These are phyloP conservation scores for Strix uralensis DNA, from an alignment of 2,113 vertebrate genomes.

Conservation along the genomic window DNA sequence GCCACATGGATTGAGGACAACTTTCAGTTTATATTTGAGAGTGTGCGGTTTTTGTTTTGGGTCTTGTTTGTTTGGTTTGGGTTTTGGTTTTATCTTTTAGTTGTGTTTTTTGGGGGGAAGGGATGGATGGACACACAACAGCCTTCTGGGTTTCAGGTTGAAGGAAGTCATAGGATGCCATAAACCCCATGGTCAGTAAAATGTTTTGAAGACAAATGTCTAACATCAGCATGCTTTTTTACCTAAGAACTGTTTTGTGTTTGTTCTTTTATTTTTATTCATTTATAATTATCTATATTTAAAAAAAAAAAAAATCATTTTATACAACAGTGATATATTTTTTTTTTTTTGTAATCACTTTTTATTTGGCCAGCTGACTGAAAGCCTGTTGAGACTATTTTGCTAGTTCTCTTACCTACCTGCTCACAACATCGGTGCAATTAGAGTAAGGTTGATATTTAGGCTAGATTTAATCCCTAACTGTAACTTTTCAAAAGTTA, in stretches of 20 bases:
- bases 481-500: neutral
- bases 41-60: neutral
- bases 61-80: neutral
- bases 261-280: neutral
- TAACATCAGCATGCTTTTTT: neutral
- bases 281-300: neutral
- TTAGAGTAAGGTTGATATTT: neutral
- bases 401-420: neutral
- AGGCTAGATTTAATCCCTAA: neutral
- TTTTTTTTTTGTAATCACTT: neutral
- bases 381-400: neutral
- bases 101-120: accelerated
- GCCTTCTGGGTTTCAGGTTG: neutral
- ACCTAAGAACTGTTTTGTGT: neutral
- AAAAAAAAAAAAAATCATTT: neutral
- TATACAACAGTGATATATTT: neutral
- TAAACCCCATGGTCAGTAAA: neutral
- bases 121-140: neutral
- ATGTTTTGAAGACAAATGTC: neutral
- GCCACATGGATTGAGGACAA: neutral
- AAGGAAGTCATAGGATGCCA: neutral
- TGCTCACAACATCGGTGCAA: neutral
- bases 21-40: neutral
- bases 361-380: neutral
- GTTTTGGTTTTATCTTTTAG: neutral